Base-by-base conservation (phyloP, 1,140 invertebrate species). In the Drosophila parabipectinata region DNA sequence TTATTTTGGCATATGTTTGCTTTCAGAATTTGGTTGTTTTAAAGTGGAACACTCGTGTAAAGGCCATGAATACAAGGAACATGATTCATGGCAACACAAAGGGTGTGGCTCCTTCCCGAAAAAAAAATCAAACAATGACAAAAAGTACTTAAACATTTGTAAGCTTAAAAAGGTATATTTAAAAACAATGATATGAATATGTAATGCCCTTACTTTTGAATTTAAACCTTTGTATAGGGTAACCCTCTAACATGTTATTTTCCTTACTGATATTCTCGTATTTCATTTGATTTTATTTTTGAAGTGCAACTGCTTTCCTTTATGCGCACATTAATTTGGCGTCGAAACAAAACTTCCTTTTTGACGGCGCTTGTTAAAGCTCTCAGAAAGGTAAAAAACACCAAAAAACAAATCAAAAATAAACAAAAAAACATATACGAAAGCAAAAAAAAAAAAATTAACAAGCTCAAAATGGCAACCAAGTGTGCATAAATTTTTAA, bases 401-500 rank as follows among this genome's bases (percentile, higher is more conserved):
- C 55, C 41, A 81, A 81, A 74, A 81, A 74, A 37, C 55, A 48
- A 78, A 41, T 32, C 28, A 37, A 52, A 48, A 62, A 71, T 10
- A 73, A 57, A 55, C 32, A 34, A 59, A 77, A 77, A 57, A 58
- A 24, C 30, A 58, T 48, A 63, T 51, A 55, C 24, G 37, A 32
- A 56, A 44, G 57, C 77, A 81, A 79, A 79, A 82, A 48, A 37
- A 48, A 37, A 64, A 82, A 87, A 88, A 88, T 85, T 78, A 85
- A 85, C 77, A 85, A 87, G 63, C 83, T 82, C 58, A 83, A 85
- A 85, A 83, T 83, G 82, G 68, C 78, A 87, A 71, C 79, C 64
- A 78, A 85, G 83, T 85, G 83, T 88, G 82, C 82, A 85, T 85
- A 85, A 81, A 85, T 85, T 85, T 85, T 85, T 85, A 64, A 85